Evolutionary conservation across 2,888 invertebrate genomes (phyloP), one percentile per base, ranked within the genome.

Genomic region (Drosophila kanekoi): DNA sequence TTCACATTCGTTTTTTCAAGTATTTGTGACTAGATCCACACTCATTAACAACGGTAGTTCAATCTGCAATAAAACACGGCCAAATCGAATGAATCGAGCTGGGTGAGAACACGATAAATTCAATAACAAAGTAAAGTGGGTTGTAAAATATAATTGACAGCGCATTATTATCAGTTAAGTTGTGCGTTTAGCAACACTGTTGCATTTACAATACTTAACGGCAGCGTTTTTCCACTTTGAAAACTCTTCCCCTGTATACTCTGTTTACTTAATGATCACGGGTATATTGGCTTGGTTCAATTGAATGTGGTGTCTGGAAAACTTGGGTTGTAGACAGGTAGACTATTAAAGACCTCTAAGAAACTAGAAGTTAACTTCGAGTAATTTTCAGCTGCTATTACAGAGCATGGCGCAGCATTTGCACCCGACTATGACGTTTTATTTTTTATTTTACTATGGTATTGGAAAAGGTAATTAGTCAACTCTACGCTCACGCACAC

Each of bases 11-110:
- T 77, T 85, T 70, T 33, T 66, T 67, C 28, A 74, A 78, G 82
- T 85, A 86, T 89, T 82, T 92, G 92, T 92, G 92, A 92, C 92
- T 92, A 92, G 92, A 92, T 92, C 92, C 92, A 92, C 92, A 92
- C 92, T 92, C 92, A 92, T 92, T 92, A 92, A 92, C 90, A 92
- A 92, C 92, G 92, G 90, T 85, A 87, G 91, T 91, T 83, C 72
- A 71, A 70, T 77, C 90, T 77, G 41, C 77, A 37, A n/a, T 5
- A 41, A 16, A n/a, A 14, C 14, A 9, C 38, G n/a, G 35, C 5
- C 4, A 23, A 32, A n/a, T 38, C 54, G 43, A 48, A 53, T 64
- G 57, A 64, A 53, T 64, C 47, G 57, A 58, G 37, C 45, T 54
- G 4, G 3, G 18, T 11, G 33, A 20, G 23, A 23, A 8, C 28